Percentiles rank a stretch among this genome's conserved stretches.
phyloP scores from a whole-genome alignment of 1,140 invertebrate species.

The Cyclargus thomasi region DNA sequence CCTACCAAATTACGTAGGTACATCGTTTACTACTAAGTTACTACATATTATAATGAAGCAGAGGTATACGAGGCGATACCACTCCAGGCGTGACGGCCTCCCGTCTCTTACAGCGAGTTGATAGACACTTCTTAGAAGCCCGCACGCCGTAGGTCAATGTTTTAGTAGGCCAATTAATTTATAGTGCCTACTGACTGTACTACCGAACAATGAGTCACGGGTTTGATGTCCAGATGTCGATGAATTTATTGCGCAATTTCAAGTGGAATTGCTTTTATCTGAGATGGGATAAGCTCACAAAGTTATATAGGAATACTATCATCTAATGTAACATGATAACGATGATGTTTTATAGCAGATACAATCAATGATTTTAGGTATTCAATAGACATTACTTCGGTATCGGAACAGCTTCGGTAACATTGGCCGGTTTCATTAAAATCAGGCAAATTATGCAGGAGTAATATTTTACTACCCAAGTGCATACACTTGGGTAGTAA shows the following conservation, averaged over 20 bases:
- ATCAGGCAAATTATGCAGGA: too few species aligned
- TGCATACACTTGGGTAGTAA: too few species aligned
- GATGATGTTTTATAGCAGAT: not conserved
- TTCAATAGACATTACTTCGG: too few species aligned
- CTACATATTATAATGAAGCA: not conserved
- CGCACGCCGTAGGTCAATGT: constrained; percentile 15
- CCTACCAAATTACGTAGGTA: too few species aligned
- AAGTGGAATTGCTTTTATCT: not conserved
- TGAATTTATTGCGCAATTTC: not conserved
- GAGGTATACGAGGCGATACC: constrained; percentile 14
- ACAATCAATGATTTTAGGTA: too few species aligned
- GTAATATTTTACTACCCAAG: too few species aligned
- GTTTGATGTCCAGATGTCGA: not conserved
- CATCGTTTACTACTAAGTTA: not conserved
- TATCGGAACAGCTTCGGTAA: too few species aligned
- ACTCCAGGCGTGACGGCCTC: constrained; percentile 23
- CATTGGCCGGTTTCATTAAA: too few species aligned
- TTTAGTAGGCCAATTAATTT: constrained; percentile 5
- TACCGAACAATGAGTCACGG: not conserved
- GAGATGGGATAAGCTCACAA: not conserved
- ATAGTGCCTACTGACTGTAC: not conserved
- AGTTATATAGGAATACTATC: not conserved
- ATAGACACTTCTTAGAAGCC: constrained; percentile 27
- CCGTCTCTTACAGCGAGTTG: constrained; percentile 26
- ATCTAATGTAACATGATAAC: not conserved